These are phyloP conservation scores for Limnothrissa miodon DNA, from an alignment of 2,113 vertebrate species.

Conservation along the genomic window DNA sequence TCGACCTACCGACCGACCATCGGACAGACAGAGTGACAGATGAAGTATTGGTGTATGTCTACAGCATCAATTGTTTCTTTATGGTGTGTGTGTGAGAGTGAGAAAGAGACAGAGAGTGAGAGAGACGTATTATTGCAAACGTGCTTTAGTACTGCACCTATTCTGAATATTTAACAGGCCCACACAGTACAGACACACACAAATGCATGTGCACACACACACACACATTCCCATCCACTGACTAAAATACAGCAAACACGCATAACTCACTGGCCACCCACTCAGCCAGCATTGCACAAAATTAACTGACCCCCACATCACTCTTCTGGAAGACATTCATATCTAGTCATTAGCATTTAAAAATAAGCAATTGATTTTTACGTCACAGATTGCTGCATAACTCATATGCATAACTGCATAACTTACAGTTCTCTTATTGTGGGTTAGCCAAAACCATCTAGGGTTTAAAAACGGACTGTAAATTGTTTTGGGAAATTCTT, in stretches of 20 bases:
- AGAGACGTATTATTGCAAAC: not conserved
- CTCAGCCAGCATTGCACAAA: not conserved
- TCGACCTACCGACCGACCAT: no score
- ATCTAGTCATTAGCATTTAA: constrained; percentile 10
- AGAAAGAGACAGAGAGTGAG: no score
- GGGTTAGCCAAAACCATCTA: not conserved
- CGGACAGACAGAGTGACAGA: no score
- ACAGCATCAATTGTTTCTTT: not conserved
- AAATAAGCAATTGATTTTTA: not conserved
- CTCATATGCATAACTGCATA: not conserved
- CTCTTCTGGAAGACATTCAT: not conserved
- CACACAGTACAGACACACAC: not conserved
- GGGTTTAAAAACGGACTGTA: not conserved
- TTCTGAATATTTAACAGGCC: not conserved
- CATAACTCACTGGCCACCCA: not conserved
- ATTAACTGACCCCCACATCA: not conserved
- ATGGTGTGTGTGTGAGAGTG: not conserved
- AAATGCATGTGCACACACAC: not conserved
- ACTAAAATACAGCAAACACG: not conserved
- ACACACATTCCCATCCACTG: not conserved
- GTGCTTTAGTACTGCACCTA: not conserved
- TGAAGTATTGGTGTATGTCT: not conserved
- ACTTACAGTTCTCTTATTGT: not conserved
- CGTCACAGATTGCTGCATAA: not conserved
- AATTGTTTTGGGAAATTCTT: not conserved